Conservation (phyloP, 2,888 invertebrate species). For the Lasioglossum lativentre region DNA sequence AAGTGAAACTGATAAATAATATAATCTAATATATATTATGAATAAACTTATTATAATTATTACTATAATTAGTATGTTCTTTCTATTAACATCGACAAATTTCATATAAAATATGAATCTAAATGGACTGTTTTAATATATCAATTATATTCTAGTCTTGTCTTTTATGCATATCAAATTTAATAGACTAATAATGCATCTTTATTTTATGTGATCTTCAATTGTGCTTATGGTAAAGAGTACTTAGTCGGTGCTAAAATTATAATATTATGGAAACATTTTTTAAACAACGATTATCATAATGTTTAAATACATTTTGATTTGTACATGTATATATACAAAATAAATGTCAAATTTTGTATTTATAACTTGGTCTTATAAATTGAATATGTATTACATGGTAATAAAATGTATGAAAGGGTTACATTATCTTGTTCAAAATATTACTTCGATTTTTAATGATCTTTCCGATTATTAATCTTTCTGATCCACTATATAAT, state of each 20-base stretch:
- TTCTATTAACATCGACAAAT: conserved; percentile 4
- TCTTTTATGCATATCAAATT: conserved; percentile 11
- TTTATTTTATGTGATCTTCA: conserved; percentile 26
- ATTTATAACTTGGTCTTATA: conserved; percentile 16
- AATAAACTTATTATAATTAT: conserved; percentile 4
- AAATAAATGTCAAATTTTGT: conserved; percentile 11
- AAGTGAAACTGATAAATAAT: neutral
- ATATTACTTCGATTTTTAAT: conserved; percentile 23
- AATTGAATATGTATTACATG: neutral
- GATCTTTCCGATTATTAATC: neutral
- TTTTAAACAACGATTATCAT: conserved; percentile 36
- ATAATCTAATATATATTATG: conserved; percentile 7
- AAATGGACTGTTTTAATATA: neutral
- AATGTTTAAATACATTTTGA: conserved; percentile 22
- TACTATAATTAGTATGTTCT: neutral
- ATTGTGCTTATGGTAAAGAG: neutral
- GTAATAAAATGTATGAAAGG: conserved; percentile 36
- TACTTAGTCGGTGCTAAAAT: neutral
- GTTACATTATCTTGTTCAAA: conserved; percentile 19
- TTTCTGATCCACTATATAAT: neutral
- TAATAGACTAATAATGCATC: neutral
- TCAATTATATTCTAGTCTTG: conserved; percentile 4
- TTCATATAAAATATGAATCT: conserved; percentile 14
- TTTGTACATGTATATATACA: conserved; percentile 29
- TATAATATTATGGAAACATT: conserved; percentile 20